Evolutionary conservation across 2,888 invertebrate species (phyloP).

Genomic region (Acrobasis suavella): DNA sequence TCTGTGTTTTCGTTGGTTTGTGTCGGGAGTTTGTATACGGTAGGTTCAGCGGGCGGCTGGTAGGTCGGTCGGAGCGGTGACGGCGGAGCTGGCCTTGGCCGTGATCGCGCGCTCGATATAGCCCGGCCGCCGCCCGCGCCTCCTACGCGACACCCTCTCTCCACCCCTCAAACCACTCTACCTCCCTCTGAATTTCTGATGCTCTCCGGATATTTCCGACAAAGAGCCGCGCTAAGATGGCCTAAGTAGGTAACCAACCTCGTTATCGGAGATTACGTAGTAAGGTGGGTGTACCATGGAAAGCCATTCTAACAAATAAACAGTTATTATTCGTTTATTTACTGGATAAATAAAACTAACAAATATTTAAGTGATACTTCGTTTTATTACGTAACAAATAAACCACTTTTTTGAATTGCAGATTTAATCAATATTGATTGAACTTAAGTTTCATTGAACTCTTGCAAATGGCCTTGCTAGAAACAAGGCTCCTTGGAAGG

Average conservation of each 20-base stretch:
- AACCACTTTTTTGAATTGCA: too few species aligned
- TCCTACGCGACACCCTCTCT: slow-evolving; percentile 41
- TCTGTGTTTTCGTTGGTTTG: neutral
- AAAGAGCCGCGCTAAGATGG: slow-evolving; percentile 31
- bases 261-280: slow-evolving; percentile 8
- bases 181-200: slow-evolving; percentile 50
- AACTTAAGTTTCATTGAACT: too few species aligned
- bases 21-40: slow-evolving; percentile 16
- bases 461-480: too few species aligned
- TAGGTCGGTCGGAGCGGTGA: slow-evolving; percentile 55
- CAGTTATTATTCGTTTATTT: too few species aligned
- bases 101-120: slow-evolving; percentile 81
- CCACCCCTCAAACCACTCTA: slow-evolving; percentile 43
- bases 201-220: slow-evolving; percentile 51
- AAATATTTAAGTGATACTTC: too few species aligned
- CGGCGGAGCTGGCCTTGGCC: slow-evolving; percentile 75
- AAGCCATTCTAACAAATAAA: too few species aligned
- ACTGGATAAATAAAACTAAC: too few species aligned
- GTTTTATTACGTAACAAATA: too few species aligned
- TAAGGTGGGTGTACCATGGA: too few species aligned
- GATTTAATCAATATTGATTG: too few species aligned
- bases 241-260: slow-evolving; percentile 28
- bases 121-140: slow-evolving; percentile 55
- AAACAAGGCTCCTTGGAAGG: too few species aligned
- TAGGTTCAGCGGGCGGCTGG: slow-evolving; percentile 42